Base-by-base conservation (phyloP, 37 sponge, comb jelly and placozoan genomes). In the Aplysina aerophoba region DNA sequence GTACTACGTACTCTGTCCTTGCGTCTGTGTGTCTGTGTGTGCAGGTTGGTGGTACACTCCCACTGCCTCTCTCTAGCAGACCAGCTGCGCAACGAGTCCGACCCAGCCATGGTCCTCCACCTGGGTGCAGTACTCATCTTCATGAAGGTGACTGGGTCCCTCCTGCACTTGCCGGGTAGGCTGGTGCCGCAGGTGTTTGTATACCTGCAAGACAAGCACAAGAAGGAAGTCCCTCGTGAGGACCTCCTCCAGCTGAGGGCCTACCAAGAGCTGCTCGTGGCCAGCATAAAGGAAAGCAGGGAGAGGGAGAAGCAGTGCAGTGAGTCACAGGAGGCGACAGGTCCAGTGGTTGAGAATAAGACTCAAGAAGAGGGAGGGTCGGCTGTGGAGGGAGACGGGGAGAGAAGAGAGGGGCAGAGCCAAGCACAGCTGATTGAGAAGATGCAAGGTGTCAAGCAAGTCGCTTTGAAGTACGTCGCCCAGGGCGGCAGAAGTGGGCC, bases 91-190 rank as follows among this genome's bases (percentile, higher is more conserved):
- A 86, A 90, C 1, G 95, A 97, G 79, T 39, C 85, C 27, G 93
- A 99, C 15, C 86, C 89, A 4, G 93, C 97, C 6, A 91, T 95
- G 90, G 81, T 83, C 15, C 91, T 99, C 37, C 97, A 97, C 69
- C 88, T 99, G 2, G 79, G 88, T 0, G 50, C 86, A 25, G 90
- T 89, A 0, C 56, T 99, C 15, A 55, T 97, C 17, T 99, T 97
- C 81, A 88, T 91, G 56, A 90, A 92, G 55, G 84, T 85, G 37
- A 95, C 97, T 0, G 87, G 88, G 11, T 81, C 35, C 34, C 71
- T 91, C 0, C 31, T 99, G 12, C 99, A 99, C 60, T 84, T 86
- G 16, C 94, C 99, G 21, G 99, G 99, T 0, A 81, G 95, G n/a
- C 84, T 95, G 73, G 90, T 99, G 0, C 95, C 99, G 8, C 63